Conservation (phyloP, 2,113 vertebrate species). For the Dermatemys mawii region DNA sequence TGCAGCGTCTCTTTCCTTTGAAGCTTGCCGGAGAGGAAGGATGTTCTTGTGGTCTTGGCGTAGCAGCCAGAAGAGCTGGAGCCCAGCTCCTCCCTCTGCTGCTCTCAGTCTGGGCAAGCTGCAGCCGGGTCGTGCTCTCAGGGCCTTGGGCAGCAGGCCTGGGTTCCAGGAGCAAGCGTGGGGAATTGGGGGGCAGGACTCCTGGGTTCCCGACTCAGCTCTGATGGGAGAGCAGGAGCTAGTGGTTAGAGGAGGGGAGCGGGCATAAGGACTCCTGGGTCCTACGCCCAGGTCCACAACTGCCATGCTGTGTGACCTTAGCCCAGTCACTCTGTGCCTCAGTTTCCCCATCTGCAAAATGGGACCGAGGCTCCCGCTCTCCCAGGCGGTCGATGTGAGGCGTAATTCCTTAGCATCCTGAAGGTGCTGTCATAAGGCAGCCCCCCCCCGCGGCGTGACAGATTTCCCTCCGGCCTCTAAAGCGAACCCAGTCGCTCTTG, state of each 20-base stretch:
- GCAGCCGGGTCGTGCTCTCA: background rate
- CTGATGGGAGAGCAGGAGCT: too few relatives aligned
- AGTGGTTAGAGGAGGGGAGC: background rate
- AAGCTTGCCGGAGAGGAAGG: background rate
- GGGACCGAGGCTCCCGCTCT: too few relatives aligned
- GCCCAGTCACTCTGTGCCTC: background rate
- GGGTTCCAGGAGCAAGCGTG: background rate
- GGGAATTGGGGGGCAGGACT: background rate
- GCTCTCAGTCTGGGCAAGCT: background rate
- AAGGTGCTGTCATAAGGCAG: background rate
- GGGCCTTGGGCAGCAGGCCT: too few relatives aligned
- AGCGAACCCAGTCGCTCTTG: background rate
- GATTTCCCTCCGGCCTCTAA: background rate
- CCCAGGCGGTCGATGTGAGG: background rate
- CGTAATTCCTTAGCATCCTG: too few relatives aligned
- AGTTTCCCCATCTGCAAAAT: background rate
- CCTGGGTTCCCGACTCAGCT: too few relatives aligned
- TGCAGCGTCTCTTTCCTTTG: too few relatives aligned
- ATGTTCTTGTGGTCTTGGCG: background rate
- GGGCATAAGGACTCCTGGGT: background rate
- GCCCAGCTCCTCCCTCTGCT: too few relatives aligned
- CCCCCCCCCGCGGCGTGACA: too few relatives aligned
- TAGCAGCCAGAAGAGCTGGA: too few relatives aligned
- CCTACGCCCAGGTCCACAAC: background rate
- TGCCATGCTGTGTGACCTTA: background rate